Evolutionary conservation across 2,888 invertebrate genomes (phyloP), one percentile per base, ranked within the genome.

Genomic region (Candidula unifasciata): DNA sequence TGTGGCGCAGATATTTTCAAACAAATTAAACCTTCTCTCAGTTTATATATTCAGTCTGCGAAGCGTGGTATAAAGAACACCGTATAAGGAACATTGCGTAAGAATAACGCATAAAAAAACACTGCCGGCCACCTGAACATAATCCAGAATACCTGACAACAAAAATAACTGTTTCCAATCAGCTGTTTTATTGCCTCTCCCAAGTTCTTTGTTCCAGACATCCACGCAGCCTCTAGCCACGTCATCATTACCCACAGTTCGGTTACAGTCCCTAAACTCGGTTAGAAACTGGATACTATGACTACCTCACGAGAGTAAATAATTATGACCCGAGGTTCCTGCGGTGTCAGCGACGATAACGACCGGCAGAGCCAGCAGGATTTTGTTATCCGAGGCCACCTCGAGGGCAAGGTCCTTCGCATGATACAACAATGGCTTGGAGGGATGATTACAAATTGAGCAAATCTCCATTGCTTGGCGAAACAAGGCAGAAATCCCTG

Each of bases 391-490:
- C 69, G 69, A 69, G 69, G 69, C 33, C 13, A 30, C 69, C 69
- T 69, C 33, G 69, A 69, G 69, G 69, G 60, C 33, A 30, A 3
- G 2, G 33, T 18, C 33, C 10, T 35, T 35, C 33, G 5, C 3
- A 13, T 16, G 33, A 13, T 18, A 69, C 33, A 69, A 69, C 35
- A 35, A 69, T 35, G 35, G 69, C 69, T 35, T 3, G 3, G 13
- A 69, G 69, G 33, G 30, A 69, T 69, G 69, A 69, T 69, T 69
- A 69, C 69, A 69, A 69, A 69, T 69, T 69, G 69, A 69, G 69
- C 69, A 69, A 69, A 69, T 69, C 69, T 69, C 35, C 16, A 35
- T 69, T 35, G 16, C 24, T 35, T 69, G 10, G 16, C 69, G 44
- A 44, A 44, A 44, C 44, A 44, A 44, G 44, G 6, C 44, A 44